Conservation (phyloP, 2,888 invertebrate species). For the Abrostola triplasia region DNA sequence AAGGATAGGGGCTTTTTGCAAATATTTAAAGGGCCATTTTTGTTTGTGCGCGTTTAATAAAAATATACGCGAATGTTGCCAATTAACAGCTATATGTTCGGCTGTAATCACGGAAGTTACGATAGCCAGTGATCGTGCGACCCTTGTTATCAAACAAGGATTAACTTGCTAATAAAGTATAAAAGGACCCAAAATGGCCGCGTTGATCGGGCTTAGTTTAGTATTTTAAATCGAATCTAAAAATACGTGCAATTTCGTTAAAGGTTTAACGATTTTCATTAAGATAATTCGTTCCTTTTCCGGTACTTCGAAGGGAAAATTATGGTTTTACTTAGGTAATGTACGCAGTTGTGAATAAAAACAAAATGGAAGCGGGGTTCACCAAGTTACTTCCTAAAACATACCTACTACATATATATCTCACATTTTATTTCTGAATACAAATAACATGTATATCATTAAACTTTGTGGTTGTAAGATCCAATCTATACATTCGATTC, state of each 20-base stretch:
- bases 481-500: no score
- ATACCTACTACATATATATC: no score
- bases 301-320: slow-evolving; percentile 2
- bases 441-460: no score
- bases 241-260: slow-evolving; percentile 2
- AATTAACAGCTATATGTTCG: slow-evolving; percentile 44
- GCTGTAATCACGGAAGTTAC: slow-evolving; percentile 26
- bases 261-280: slow-evolving; percentile 7
- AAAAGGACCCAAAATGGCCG: slow-evolving; percentile 11
- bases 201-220: slow-evolving; percentile 2
- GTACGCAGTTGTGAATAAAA: background rate
- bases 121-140: slow-evolving; percentile 22
- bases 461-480: no score
- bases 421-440: no score
- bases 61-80: slow-evolving; percentile 48
- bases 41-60: slow-evolving; percentile 57
- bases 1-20: slow-evolving; percentile 56
- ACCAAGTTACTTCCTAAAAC: background rate
- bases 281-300: slow-evolving; percentile 1
- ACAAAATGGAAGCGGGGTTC: slow-evolving; percentile 1
- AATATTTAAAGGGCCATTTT: slow-evolving; percentile 54
- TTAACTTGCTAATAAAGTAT: slow-evolving; percentile 21
- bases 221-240: slow-evolving; percentile 5
- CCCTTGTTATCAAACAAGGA: slow-evolving; percentile 23
- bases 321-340: background rate